Evolutionary conservation across 2,113 vertebrate species (phyloP).

Genomic region (Antigone vipio): DNA sequence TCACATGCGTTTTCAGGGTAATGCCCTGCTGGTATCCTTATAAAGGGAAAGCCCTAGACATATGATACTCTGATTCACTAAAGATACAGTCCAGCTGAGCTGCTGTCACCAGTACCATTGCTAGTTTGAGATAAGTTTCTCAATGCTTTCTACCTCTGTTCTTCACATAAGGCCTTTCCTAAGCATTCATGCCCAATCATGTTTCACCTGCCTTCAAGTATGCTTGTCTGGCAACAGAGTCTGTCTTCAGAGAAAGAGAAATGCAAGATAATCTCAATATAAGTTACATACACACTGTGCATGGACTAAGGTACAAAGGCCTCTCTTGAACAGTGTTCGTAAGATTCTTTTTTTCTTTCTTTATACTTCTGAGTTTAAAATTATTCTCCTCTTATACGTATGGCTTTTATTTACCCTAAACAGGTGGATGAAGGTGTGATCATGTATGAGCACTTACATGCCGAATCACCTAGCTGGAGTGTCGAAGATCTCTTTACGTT

Average conservation of each 20-base stretch:
- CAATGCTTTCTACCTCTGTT: not conserved
- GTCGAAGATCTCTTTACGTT: slow-evolving; percentile 83
- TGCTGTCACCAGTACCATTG: not conserved
- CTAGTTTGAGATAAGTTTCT: not conserved
- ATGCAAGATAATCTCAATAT: not conserved
- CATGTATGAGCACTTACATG: slow-evolving; percentile 77
- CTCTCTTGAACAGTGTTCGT: not conserved
- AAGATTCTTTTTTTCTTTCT: not conserved
- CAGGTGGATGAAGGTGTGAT: slow-evolving; percentile 84
- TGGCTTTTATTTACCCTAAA: not conserved
- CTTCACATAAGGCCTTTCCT: not conserved
- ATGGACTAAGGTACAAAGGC: not conserved
- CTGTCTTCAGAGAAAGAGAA: not conserved
- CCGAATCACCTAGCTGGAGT: slow-evolving; percentile 76
- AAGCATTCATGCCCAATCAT: not conserved
- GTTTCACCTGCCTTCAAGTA: not conserved
- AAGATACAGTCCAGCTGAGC: not conserved
- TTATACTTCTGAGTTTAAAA: not conserved
- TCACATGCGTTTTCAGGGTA: not conserved
- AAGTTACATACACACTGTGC: not conserved
- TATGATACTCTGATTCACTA: not conserved
- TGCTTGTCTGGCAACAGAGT: not conserved
- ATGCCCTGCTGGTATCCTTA: not conserved
- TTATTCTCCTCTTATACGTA: not conserved
- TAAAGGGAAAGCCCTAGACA: not conserved